phyloP scores from a whole-genome alignment of 2,888 invertebrate genomes.

The Bimastos eiseni region DNA sequence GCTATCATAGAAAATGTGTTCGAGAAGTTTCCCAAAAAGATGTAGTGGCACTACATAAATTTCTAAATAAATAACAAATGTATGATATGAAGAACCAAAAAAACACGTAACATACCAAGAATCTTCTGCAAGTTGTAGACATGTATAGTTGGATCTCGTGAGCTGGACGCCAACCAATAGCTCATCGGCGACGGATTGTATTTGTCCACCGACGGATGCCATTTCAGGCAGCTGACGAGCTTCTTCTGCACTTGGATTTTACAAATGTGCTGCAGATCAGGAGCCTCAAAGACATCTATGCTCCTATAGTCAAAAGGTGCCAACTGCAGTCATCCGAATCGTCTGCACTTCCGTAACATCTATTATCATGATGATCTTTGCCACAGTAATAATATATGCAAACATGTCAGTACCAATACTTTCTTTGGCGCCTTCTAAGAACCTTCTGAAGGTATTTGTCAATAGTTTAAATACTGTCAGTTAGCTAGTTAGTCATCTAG shows the following conservation, averaged over 20 bases:
- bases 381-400: neutral
- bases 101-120: conserved; percentile 43
- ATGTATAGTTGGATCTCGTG: conserved; percentile 65
- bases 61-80: too few relatives aligned
- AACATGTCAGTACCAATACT: neutral
- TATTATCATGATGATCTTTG: too few relatives aligned
- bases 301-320: conserved; percentile 57
- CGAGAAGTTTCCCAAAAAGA: too few relatives aligned
- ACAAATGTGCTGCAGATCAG: conserved; percentile 57
- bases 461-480: neutral
- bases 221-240: conserved; percentile 70
- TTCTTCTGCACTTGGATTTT: conserved; percentile 68
- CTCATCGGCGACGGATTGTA: conserved; percentile 66
- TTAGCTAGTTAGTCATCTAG: too few relatives aligned
- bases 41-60: too few relatives aligned
- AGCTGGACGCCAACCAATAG: conserved; percentile 72
- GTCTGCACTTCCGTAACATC: neutral
- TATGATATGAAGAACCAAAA: neutral
- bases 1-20: too few relatives aligned
- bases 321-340: neutral
- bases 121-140: conserved; percentile 63
- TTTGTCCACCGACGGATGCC: conserved; percentile 74
- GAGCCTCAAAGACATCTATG: conserved; percentile 58
- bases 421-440: neutral
- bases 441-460: neutral